phyloP scores from a whole-genome alignment of 2,888 invertebrate species.

The Eupithecia pulchellata region DNA sequence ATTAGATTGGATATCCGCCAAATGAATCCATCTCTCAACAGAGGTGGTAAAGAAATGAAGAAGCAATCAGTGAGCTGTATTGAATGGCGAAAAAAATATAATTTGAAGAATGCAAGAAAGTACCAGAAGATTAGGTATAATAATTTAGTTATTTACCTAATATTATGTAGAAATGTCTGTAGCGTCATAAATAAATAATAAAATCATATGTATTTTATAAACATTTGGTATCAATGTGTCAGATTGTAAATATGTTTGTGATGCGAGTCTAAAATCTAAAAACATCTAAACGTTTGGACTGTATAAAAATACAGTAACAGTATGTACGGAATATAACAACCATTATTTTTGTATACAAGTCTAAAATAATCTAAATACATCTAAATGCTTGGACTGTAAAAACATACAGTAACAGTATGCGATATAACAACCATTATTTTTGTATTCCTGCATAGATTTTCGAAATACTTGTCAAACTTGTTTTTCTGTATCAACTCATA shows the following conservation, averaged over 20 bases:
- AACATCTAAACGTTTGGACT: not conserved
- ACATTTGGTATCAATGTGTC: not conserved
- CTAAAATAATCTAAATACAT: not conserved
- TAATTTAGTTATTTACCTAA: not conserved
- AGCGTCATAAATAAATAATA: not conserved
- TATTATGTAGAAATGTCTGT: not conserved
- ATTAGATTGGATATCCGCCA: not conserved
- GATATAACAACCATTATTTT: not conserved
- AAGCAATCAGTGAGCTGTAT: not conserved
- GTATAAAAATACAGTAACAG: too few relatives aligned
- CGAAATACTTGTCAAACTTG: not conserved
- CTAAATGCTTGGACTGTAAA: not conserved
- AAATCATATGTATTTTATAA: not conserved
- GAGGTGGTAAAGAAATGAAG: not conserved
- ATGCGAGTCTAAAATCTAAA: not conserved
- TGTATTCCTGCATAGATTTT: not conserved
- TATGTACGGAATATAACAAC: too few relatives aligned
- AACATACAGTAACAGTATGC: too few relatives aligned
- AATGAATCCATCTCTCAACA: not conserved
- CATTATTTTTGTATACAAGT: not conserved
- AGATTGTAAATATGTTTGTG: conserved; percentile 1
- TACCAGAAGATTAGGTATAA: not conserved
- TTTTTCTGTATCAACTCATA: not conserved
- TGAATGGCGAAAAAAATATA: not conserved
- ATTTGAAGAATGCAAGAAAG: not conserved